Conservation (phyloP, 2,113 vertebrate species). For the Neodontobutis hainanensis region DNA sequence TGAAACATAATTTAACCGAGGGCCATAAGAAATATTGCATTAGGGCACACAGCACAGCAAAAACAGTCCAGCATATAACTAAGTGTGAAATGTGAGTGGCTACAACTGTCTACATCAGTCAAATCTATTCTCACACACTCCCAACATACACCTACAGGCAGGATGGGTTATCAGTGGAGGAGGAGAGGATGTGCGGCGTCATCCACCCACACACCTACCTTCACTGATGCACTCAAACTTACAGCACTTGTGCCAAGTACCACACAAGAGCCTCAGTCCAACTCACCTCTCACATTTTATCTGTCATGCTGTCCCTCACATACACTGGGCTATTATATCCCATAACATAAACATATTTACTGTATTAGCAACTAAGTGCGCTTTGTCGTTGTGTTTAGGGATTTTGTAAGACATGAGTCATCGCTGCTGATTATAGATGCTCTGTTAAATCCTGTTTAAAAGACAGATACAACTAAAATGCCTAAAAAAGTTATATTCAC, state of each 20-base stretch:
- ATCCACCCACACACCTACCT: conserved; percentile 67
- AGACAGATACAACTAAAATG: neutral
- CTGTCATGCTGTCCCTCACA: conserved; percentile 11
- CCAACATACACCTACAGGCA: conserved; percentile 29
- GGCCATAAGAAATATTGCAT: neutral
- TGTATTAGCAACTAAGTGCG: neutral
- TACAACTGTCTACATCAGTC: conserved; percentile 1
- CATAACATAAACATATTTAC: neutral
- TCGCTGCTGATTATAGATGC: neutral
- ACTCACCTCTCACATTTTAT: conserved; percentile 47
- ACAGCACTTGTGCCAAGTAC: conserved; percentile 48
- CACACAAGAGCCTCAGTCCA: conserved; percentile 43
- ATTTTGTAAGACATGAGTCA: conserved; percentile 1
- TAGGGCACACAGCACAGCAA: neutral
- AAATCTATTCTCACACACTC: conserved; percentile 10
- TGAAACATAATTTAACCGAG: neutral
- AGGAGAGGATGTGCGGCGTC: conserved; percentile 46
- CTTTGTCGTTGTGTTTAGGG: too few relatives aligned
- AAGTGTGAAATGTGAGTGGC: neutral
- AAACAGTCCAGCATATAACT: neutral
- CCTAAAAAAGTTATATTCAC: too few relatives aligned
- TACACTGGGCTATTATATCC: neutral
- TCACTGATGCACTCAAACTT: conserved; percentile 55
- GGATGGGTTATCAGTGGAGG: conserved; percentile 31
- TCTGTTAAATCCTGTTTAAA: conserved; percentile 8